Percentiles rank a stretch among this genome's conserved stretches.
Conservation (phyloP, 2,113 vertebrate species). For the Pelvicachromis taeniatus region DNA sequence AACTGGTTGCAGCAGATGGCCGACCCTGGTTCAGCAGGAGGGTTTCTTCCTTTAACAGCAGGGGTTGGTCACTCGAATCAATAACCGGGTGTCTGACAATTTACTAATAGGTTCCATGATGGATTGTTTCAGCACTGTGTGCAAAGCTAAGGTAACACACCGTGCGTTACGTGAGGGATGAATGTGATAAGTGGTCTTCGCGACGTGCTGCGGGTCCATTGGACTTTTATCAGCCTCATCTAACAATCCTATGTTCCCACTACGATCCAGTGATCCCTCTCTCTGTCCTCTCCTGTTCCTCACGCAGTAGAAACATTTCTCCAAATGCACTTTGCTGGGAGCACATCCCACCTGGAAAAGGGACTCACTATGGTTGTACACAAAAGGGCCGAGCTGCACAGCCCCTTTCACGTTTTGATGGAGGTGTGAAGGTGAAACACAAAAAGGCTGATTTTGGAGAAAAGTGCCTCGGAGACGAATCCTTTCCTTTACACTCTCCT, state of each 20-base stretch:
- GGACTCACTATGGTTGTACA: not conserved
- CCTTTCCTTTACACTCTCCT: not conserved
- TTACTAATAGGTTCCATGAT: not conserved
- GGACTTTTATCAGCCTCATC: not conserved
- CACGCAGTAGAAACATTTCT: not conserved
- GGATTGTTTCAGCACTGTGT: not conserved
- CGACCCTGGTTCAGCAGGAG: not conserved
- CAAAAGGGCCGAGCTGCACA: not conserved
- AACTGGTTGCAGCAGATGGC: not conserved
- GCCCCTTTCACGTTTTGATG: not conserved
- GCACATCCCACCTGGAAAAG: not conserved
- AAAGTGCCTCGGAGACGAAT: not conserved
- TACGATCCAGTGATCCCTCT: not conserved
- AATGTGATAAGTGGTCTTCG: not conserved
- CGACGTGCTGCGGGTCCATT: not conserved
- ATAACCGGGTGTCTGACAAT: not conserved
- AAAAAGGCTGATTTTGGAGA: not conserved
- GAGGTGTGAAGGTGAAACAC: not conserved
- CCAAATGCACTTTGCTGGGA: conserved; percentile 2
- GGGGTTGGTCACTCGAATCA: not conserved
- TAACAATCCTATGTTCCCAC: not conserved
- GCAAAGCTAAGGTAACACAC: not conserved
- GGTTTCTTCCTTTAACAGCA: not conserved
- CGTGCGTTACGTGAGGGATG: not conserved
- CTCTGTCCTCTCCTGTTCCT: not conserved